phyloP scores from a whole-genome alignment of 1,140 invertebrate species.

The Bombus superbus region DNA sequence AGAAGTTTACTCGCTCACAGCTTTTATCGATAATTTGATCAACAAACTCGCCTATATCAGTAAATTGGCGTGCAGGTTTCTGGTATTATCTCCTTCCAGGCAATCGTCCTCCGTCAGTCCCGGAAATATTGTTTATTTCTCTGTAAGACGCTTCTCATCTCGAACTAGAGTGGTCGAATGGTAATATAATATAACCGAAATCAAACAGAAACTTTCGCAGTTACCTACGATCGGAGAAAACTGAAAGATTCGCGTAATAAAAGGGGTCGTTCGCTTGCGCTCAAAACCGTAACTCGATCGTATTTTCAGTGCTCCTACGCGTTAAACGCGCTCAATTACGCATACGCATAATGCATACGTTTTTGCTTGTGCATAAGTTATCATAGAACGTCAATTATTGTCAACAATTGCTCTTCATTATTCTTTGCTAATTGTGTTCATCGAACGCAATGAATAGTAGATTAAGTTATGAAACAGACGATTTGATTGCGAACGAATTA shows the following conservation, averaged over 20 bases:
- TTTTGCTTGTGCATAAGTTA: neutral
- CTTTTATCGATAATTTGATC: neutral
- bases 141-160: neutral
- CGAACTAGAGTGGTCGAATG: neutral
- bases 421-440: neutral
- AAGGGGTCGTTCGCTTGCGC: neutral
- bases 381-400: neutral
- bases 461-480: neutral
- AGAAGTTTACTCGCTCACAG: neutral
- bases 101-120: neutral
- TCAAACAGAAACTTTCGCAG: too few species aligned
- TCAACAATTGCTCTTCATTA: neutral
- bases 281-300: neutral
- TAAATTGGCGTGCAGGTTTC: neutral
- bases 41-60: neutral
- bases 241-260: neutral
- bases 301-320: neutral
- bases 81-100: neutral
- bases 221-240: too few species aligned
- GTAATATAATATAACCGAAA: neutral
- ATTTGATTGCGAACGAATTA: too few species aligned
- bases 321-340: too few species aligned
- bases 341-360: neutral
- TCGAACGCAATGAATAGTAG: neutral
- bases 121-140: constrained; percentile 3